Base-by-base conservation (phyloP, 2,888 invertebrate genomes). In the Zele albiditarsus region DNA sequence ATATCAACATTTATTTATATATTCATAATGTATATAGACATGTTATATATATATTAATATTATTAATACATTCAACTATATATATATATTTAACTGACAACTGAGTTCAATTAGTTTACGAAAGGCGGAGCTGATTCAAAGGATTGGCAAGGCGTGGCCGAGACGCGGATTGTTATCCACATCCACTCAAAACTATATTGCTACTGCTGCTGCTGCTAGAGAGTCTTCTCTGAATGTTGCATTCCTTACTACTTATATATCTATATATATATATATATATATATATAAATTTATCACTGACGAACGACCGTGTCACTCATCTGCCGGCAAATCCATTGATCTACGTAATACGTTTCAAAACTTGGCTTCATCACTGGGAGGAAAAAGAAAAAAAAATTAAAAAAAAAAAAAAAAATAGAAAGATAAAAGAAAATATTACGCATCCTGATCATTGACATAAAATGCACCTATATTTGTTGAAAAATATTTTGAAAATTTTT, bases 71-170 rank as follows among this genome's bases (percentile, higher is more conserved):
- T 65, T 75, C 27, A 31, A 60, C 60, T 38, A 53, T 69, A 28
- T 69, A 72, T 38, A 53, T 69, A 28, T 69, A 72, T 38, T 38
- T 68, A 76, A 70, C 62, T 66, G 77, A 77, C 80, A 80, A 65
- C 53, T 76, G 79, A 77, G 57, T 72, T 82, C 81, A 86, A 87
- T 86, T 87, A 86, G 86, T 81, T 81, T 67, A 70, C 75, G 72
- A 83, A 84, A 86, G 86, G 86, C 86, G 86, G 85, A 82, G 84
- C 75, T 77, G 80, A 81, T 80, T 83, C 81, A 87, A 87, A 86
- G 85, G 86, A 86, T 86, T 84, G 85, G 78, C 82, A 31, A 86
- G 86, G 86, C 86, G 86, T 86, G 85, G 82, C 80, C 68, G 74
- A 71, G 69, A 78, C 79, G 74, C 79, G 77, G 74, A 80, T 76